A percentile compares a stretch with the other conserved stretches of the same genome.
Evolutionary conservation across 2,888 invertebrate genomes (phyloP).

Genomic region (Nephrotoma flavescens): DNA sequence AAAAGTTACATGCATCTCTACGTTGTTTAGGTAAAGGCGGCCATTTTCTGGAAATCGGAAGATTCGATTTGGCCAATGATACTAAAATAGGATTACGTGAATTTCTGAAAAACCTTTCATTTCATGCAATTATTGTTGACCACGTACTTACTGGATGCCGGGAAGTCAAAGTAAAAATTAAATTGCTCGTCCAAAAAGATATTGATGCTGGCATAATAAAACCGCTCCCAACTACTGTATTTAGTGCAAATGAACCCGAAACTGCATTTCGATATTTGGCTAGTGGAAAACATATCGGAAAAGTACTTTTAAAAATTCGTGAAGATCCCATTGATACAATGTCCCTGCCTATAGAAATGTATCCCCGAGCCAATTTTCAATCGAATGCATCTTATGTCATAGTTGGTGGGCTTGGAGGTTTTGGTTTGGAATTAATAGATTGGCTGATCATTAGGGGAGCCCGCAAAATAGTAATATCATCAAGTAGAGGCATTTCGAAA

Average conservation of each 20-base stretch:
- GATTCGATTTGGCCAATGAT: too few relatives aligned
- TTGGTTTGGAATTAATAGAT: conserved; percentile 76
- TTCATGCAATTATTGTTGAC: conserved; percentile 68
- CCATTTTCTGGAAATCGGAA: too few relatives aligned
- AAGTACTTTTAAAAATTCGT: conserved; percentile 36
- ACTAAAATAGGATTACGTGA: conserved; percentile 44
- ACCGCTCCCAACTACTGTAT: conserved; percentile 33
- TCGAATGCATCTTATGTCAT: conserved; percentile 39
- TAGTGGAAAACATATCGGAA: conserved; percentile 67
- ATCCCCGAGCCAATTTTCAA: conserved; percentile 24
- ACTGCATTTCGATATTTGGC: conserved; percentile 51
- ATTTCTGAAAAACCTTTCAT: conserved; percentile 55
- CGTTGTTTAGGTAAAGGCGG: too few relatives aligned
- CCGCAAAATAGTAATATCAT: conserved; percentile 57
- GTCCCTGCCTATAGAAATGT: conserved; percentile 22
- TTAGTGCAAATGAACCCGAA: conserved; percentile 49
- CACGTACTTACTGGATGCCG: conserved; percentile 39
- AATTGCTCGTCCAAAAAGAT: conserved; percentile 16
- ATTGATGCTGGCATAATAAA: too few relatives aligned
- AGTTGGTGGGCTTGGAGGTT: conserved; percentile 46
- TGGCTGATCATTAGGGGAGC: conserved; percentile 42
- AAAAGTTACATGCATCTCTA: conserved; percentile 54
- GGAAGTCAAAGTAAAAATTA: conserved; percentile 20
- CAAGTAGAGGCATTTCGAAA: conserved; percentile 60
- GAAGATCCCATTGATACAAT: conserved; percentile 16